Evolutionary conservation across 2,888 invertebrate species (phyloP), one percentile per base, ranked within the genome.

Genomic region (Dryococelus australis): DNA sequence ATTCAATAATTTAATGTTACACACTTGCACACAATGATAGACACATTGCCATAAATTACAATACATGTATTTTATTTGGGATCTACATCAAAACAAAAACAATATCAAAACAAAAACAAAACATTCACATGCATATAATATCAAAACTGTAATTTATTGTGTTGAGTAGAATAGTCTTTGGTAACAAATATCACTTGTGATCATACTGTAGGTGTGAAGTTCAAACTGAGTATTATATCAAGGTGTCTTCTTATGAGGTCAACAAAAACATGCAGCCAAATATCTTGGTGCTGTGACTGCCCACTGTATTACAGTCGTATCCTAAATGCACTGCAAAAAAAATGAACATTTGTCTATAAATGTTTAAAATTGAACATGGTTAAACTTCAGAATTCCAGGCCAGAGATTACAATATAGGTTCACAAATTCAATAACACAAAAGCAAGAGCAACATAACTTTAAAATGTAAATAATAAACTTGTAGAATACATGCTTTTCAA

Each of bases 261-360:
- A 47, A 47, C 47, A 47, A 47, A 47, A 65, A 24, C 12, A 16
- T 20, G 8, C 65, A 65, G 13, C n/a, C 0, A 24, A 65, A 20
- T 65, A 65, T 65, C 65, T 51, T 51, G 65, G 12, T 16, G 47
- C 65, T 9, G 8, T 24, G 20, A n/a, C 2, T 20, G n/a, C 65
- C 20, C 20, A 65, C n/a, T 27, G 83, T 87, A 43, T 94, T 91
- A 94, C 90, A 94, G 92, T 90, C 94, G 92, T 91, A 94, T 94
- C 89, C 94, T 92, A 91, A 95, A 94, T 87, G 94, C 93, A 90
- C 95, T 95, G 93, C 90, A 94, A 94, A 89, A 90, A 89, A 90
- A 90, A 90, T 87, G 53, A 86, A 35, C 35, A 35, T 35, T 35
- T 35, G 35, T 35, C 35, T 3, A 6, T 43, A 35, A 84, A 9